Conservation (phyloP, 1,140 invertebrate species). For the Orchesella cincta region DNA sequence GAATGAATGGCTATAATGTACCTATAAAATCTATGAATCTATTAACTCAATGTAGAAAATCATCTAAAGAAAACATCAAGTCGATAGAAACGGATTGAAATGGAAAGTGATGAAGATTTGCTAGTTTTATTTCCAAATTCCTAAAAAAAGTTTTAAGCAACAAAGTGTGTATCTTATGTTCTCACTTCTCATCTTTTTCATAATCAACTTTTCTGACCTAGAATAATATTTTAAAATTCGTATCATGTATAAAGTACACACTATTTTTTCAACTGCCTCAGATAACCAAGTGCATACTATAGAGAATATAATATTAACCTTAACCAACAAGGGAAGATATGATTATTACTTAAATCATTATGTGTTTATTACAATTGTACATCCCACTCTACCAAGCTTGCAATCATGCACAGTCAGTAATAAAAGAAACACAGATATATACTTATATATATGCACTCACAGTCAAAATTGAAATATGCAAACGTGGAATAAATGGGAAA, state of each 20-base stretch:
- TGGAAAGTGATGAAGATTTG: not conserved
- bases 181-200: not conserved
- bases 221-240: not conserved
- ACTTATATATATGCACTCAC: not conserved
- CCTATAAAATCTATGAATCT: no score
- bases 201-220: not conserved
- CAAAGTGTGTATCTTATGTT: not conserved
- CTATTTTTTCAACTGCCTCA: not conserved
- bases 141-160: not conserved
- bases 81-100: not conserved
- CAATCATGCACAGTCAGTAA: not conserved
- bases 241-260: not conserved
- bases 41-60: no score
- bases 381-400: not conserved
- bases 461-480: no score
- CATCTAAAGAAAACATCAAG: no score
- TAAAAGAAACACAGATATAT: not conserved
- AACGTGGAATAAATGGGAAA: no score
- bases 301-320: not conserved
- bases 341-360: not conserved
- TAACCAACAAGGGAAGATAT: not conserved
- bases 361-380: not conserved
- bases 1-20: no score
- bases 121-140: not conserved
- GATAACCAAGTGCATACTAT: not conserved